Evolutionary conservation across 2,888 invertebrate genomes (phyloP).

Genomic region (Galeopsomyia nigrocyanea): DNA sequence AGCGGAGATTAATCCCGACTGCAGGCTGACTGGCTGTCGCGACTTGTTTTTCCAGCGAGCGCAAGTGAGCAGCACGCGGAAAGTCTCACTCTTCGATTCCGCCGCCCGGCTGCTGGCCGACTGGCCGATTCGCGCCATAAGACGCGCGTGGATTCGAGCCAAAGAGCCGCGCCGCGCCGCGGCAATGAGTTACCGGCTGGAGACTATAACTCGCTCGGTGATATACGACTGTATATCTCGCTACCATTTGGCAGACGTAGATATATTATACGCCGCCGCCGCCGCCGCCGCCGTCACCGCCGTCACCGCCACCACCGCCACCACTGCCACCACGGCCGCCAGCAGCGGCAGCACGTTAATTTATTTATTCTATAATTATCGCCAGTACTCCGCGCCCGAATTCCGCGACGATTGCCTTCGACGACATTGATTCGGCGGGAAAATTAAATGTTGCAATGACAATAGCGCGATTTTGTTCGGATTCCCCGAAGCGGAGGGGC

Average conservation of each 20-base stretch:
- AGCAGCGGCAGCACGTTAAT: conserved; percentile 62
- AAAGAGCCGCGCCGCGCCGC: conserved; percentile 55
- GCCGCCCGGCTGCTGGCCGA: conserved; percentile 30
- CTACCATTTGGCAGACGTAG: conserved; percentile 69
- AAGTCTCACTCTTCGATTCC: conserved; percentile 51
- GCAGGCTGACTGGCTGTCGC: conserved; percentile 15
- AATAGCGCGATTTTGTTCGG: background rate
- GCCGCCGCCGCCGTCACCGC: conserved; percentile 32
- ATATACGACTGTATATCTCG: conserved; percentile 68
- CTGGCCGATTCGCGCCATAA: conserved; percentile 58
- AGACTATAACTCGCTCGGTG: conserved; percentile 67
- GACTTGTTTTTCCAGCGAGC: background rate
- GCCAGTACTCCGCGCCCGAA: background rate
- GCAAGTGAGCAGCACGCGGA: no score
- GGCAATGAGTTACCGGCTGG: conserved; percentile 67
- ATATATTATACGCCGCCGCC: conserved; percentile 67
- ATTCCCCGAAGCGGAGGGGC: background rate
- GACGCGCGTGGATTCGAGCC: conserved; percentile 64
- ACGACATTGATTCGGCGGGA: no score
- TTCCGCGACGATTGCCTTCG: no score
- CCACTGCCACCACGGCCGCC: background rate
- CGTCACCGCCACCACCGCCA: no score
- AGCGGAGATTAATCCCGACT: conserved; percentile 29
- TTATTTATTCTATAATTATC: conserved; percentile 69
- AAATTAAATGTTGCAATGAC: no score